Conservation (phyloP, 2,113 vertebrate genomes). For the Lagopus leucura region DNA sequence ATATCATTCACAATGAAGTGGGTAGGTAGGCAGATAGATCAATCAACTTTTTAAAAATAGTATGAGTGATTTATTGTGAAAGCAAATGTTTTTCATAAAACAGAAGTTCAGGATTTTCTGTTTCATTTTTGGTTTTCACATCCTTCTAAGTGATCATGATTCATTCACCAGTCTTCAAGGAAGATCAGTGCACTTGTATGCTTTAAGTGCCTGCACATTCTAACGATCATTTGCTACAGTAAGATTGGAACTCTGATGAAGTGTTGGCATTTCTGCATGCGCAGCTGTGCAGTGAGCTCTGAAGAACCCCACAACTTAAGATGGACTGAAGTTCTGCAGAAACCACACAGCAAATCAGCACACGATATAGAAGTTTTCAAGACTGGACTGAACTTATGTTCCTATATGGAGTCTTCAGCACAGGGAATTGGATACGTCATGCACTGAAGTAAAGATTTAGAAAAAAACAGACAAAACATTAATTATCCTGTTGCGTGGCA, state of each 20-base stretch:
- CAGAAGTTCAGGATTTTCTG: conserved; percentile 24
- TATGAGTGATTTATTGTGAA: neutral
- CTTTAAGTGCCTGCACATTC: neutral
- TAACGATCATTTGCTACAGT: neutral
- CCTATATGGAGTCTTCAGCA: neutral
- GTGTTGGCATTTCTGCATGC: neutral
- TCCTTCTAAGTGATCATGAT: conserved; percentile 22
- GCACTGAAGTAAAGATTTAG: neutral
- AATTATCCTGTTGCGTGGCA: fast-evolving
- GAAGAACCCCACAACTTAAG: neutral
- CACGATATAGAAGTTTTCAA: neutral
- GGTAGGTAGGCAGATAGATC: neutral
- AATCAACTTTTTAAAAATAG: neutral
- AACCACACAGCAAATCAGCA: neutral
- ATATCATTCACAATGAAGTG: neutral
- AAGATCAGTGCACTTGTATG: neutral
- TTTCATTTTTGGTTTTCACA: conserved; percentile 36
- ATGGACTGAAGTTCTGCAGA: neutral
- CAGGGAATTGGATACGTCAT: neutral
- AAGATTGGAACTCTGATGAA: neutral
- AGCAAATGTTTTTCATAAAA: neutral
- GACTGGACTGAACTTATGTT: fast-evolving
- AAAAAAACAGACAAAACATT: neutral
- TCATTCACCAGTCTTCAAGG: conserved; percentile 38
- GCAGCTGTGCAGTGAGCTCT: fast-evolving